phyloP scores from a whole-genome alignment of 2,113 vertebrate genomes.

The Gila orcuttii region DNA sequence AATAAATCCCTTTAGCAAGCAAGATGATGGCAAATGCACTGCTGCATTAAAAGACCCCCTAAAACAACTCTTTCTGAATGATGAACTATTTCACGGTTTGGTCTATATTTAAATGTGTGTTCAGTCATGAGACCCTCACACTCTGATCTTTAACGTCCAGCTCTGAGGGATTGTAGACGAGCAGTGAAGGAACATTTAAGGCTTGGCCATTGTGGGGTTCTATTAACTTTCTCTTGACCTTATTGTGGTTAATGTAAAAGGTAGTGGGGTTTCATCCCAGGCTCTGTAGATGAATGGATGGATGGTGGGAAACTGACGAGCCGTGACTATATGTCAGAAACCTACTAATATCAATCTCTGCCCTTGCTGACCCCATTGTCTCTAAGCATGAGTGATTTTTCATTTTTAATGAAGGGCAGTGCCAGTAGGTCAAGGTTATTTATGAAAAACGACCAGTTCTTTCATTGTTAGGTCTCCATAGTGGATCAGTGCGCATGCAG shows the following conservation, averaged over 20 bases:
- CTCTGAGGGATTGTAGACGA: background rate
- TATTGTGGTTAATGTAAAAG: conserved; percentile 29
- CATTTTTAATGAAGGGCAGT: conserved; percentile 19
- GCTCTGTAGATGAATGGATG: conserved; percentile 5
- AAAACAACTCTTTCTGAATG: conserved; percentile 1
- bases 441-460: conserved; percentile 15
- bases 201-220: conserved; percentile 14
- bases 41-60: background rate
- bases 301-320: conserved; percentile 8
- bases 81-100: background rate
- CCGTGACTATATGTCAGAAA: conserved; percentile 17
- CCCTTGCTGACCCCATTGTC: conserved; percentile 18
- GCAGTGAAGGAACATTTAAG: background rate
- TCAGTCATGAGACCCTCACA: background rate
- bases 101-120: background rate
- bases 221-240: conserved; percentile 36
- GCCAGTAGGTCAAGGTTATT: conserved; percentile 23
- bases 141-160: background rate
- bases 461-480: background rate
- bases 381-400: conserved; percentile 32
- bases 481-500: background rate
- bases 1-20: background rate
- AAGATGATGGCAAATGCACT: background rate
- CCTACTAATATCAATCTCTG: conserved; percentile 25
- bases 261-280: conserved; percentile 21